Evolutionary conservation across 2,888 invertebrate genomes (phyloP), one percentile per base, ranked within the genome.

Genomic region (Coecobrya sp.): DNA sequence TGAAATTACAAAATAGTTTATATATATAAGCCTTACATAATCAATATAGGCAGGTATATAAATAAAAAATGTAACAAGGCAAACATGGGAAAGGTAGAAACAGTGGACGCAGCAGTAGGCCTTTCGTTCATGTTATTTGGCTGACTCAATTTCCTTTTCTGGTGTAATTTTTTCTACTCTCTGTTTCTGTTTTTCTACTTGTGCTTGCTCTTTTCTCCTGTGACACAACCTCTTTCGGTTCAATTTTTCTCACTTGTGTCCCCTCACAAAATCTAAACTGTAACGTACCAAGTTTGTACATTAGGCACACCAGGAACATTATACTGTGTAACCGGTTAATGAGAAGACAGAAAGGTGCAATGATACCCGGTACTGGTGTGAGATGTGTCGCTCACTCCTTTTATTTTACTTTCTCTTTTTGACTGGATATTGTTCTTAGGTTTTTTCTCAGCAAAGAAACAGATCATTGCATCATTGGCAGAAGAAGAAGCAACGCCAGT

Each of bases 221-320:
- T 65, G 65, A 65, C 65, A 13, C 59, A 19, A 65, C 27, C 16
- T 65, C 11, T 65, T 27, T 65, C 3, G 19, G 25, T 27, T 65
- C 45, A 76, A 76, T 22, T 76, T 76, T 22, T 76, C 76, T 49
- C 76, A 65, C 65, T 27, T 59, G n/a, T 59, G 59, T 19, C 19
- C n/a, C 11, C 49, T 59, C 59, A 59, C 11, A 1, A 59, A 59
- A 59, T n/a, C 1, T 4, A 59, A 59, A 59, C 5, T 36, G n/a
- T 42, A 70, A 70, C 30, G 70, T 36, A 70, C 16, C 70, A 70
- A 70, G 30, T 70, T 70, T 27, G 36, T 70, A 30, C 70, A 70
- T 70, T 70, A 70, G n/a, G 22, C 5, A 59, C 59, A 19, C 59
- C 2, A 16, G 49, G 10, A 49, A 11, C 49, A 49, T 49, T 11